Base-by-base conservation (phyloP, 2,113 vertebrate genomes). In the Cygnus atratus region DNA sequence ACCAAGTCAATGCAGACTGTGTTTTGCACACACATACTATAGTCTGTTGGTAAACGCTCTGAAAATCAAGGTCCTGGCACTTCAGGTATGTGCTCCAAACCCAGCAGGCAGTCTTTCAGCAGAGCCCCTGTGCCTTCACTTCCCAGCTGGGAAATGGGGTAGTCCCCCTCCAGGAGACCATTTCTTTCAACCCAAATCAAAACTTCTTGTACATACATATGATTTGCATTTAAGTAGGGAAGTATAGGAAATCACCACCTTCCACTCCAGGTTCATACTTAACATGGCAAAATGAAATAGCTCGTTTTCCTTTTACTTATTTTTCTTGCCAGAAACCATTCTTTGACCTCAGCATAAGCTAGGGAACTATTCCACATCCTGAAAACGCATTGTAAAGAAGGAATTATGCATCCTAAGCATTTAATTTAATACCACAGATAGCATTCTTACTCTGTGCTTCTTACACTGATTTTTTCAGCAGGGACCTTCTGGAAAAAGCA, bases 371-470 rank as follows among this genome's bases (percentile, higher is more conserved):
- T 93, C 48, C 35, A 24, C 26, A 21, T 44, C 33, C 48, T 0
- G 0, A 65, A 94, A 85, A 39, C 0, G 0, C 6, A 25, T 37
- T 25, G 18, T 22, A 37, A 83, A 79, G 59, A 74, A 48, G 6
- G 13, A 65, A 73, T 76, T 39, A 48, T 9, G 3, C 10, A 44
- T 46, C 18, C 65, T 25, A 88, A 91, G 14, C 25, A 35, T 84
- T 41, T 33, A n/a, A 71, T 55, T 92, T 66, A 37, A 50, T 55
- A 61, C 20, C 48, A 3, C 8, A 75, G 48, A 54, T 83, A 63
- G 46, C 7, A 67, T 72, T 87, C 75, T 93, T 85, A 82, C 39
- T 39, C 13, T 61, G 2, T 35, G 9, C 72, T 93, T 58, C 54
- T 57, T 46, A 76, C 3, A 2, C 7, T 15, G 25, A 8, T 55